A percentile compares a stretch with the other conserved stretches of the same genome.
Evolutionary conservation across 2,113 vertebrate genomes (phyloP).

Genomic region (Oreochromis tanganicae): DNA sequence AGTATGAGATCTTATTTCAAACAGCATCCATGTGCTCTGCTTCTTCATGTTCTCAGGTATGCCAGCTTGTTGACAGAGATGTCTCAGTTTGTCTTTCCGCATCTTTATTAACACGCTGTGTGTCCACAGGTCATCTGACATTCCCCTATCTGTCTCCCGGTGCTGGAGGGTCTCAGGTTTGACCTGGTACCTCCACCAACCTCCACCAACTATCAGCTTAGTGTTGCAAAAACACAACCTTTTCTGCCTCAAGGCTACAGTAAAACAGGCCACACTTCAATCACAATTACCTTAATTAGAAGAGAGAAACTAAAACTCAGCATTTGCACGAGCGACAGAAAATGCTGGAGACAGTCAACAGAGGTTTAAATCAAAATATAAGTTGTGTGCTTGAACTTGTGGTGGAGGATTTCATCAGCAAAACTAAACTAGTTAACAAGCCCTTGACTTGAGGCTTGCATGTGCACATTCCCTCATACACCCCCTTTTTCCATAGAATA

Average conservation of each 20-base stretch:
- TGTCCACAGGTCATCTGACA: conserved; percentile 44
- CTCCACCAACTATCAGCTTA: conserved; percentile 28
- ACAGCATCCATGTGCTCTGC: conserved; percentile 10
- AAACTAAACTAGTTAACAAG: conserved; percentile 29
- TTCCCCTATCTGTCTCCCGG: conserved; percentile 14
- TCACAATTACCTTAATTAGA: conserved; percentile 72
- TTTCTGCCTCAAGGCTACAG: conserved; percentile 58
- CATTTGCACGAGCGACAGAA: conserved; percentile 38
- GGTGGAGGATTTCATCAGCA: conserved; percentile 31
- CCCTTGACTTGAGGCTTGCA: not conserved
- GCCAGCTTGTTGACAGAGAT: conserved; percentile 21
- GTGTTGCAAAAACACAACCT: conserved; percentile 59
- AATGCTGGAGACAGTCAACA: conserved; percentile 40
- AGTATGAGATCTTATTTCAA: not conserved
- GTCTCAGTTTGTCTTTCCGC: conserved; percentile 8
- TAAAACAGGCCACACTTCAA: conserved; percentile 67
- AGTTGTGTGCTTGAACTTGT: conserved; percentile 23
- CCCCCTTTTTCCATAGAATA: not conserved
- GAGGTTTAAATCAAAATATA: conserved; percentile 57
- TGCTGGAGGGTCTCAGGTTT: conserved; percentile 46
- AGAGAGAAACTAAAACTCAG: conserved; percentile 60
- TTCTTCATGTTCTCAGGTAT: conserved; percentile 29
- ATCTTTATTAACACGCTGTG: conserved; percentile 28
- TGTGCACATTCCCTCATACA: not conserved
- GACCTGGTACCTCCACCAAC: conserved; percentile 20